phyloP scores from a whole-genome alignment of 2,113 vertebrate genomes.

The Hystrix cristata region DNA sequence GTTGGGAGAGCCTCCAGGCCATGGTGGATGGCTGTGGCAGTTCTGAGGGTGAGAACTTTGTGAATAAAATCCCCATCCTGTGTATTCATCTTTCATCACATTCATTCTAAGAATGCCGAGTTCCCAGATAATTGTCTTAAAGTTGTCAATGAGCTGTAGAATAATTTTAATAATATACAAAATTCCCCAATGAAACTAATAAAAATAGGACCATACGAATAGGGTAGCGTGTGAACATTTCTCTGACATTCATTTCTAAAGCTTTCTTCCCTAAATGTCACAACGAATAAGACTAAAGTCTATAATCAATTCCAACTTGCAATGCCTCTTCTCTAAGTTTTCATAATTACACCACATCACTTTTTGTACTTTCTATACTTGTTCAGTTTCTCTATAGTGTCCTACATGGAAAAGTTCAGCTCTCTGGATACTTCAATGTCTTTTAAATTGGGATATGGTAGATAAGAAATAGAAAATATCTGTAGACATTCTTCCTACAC shows the following conservation, averaged over 20 bases:
- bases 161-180: conserved; percentile 32
- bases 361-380: conserved; percentile 64
- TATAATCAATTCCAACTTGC: conserved; percentile 67
- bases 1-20: not conserved
- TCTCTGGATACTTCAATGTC: not conserved
- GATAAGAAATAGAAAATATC: conserved; percentile 21
- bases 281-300: conserved; percentile 71
- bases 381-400: not conserved
- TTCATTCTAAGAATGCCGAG: conserved; percentile 15
- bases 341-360: conserved; percentile 56
- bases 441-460: conserved; percentile 17
- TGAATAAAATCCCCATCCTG: not conserved
- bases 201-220: conserved; percentile 68
- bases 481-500: not conserved
- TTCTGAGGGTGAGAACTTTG: not conserved
- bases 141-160: conserved; percentile 67
- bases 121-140: conserved; percentile 61
- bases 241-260: conserved; percentile 56
- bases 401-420: conserved; percentile 30
- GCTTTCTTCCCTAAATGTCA: conserved; percentile 66
- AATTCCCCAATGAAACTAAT: conserved; percentile 68
- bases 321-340: conserved; percentile 51
- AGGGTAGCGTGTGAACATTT: conserved; percentile 53
- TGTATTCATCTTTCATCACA: not conserved
- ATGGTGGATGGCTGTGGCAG: not conserved